Conservation (phyloP, 2,113 vertebrate genomes). For the Petroica traversi region DNA sequence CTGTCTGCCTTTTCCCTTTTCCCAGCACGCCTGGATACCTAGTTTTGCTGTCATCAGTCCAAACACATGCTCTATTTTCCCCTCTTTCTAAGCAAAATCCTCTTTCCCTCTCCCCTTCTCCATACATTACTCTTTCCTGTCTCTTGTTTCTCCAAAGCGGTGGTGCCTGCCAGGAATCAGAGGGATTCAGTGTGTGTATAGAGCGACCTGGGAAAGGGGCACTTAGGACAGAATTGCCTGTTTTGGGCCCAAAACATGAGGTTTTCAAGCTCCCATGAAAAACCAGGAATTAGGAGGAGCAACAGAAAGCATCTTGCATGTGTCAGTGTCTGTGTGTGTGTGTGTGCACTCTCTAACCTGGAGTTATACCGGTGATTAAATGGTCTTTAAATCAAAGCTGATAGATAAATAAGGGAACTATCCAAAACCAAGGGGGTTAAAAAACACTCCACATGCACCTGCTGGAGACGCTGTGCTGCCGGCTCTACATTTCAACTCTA, state of each 20-base stretch:
- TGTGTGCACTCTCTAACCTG: background rate
- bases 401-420: slow-evolving; percentile 30
- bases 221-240: background rate
- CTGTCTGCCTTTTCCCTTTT: slow-evolving; percentile 41
- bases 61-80: slow-evolving; percentile 41
- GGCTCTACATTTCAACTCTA: slow-evolving; percentile 85
- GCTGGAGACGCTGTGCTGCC: slow-evolving; percentile 85
- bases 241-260: background rate
- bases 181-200: background rate
- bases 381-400: slow-evolving; percentile 43
- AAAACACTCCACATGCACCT: slow-evolving; percentile 85
- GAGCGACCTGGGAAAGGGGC: background rate
- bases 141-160: background rate
- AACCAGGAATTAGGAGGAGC: background rate
- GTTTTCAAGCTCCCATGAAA: background rate
- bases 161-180: background rate
- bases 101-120: background rate
- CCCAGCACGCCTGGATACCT: slow-evolving; percentile 44
- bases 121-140: background rate
- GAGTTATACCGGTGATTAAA: background rate
- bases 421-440: slow-evolving; percentile 50
- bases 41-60: slow-evolving; percentile 55
- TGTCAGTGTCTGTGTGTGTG: background rate
- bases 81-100: slow-evolving; percentile 22
- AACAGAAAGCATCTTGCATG: background rate